Percentiles rank a stretch among this genome's conserved stretches.
Conservation (phyloP, 2,888 invertebrate genomes). For the Geotrupes spiniger region DNA sequence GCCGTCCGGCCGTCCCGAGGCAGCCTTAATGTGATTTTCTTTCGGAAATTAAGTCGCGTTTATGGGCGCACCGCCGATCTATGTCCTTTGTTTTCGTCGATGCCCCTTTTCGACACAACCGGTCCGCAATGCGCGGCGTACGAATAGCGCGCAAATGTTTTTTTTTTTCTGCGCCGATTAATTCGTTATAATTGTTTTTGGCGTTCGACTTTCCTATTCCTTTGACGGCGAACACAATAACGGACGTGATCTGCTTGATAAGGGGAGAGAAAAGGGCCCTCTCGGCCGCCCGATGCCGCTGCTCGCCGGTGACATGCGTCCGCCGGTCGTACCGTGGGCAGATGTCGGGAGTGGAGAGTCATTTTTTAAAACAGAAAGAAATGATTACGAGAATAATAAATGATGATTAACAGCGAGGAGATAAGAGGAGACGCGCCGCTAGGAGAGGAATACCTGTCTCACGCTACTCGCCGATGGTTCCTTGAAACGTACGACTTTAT, state of each 20-base stretch:
- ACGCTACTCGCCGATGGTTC: slow-evolving; percentile 35
- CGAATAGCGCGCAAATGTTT: too few relatives aligned
- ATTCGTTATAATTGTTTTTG: slow-evolving; percentile 5
- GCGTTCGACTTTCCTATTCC: not conserved
- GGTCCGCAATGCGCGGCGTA: too few relatives aligned
- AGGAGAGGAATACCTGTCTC: slow-evolving; percentile 42
- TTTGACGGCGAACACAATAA: slow-evolving; percentile 8
- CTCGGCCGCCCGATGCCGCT: not conserved
- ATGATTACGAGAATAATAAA: slow-evolving; percentile 44
- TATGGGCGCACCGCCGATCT: too few relatives aligned
- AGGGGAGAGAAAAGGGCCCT: slow-evolving; percentile 3
- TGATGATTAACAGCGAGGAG: slow-evolving; percentile 40
- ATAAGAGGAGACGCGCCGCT: slow-evolving; percentile 21
- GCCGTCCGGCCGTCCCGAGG: too few relatives aligned
- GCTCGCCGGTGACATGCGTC: slow-evolving; percentile 2
- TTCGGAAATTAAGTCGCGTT: too few relatives aligned
- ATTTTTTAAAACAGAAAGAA: slow-evolving; percentile 35
- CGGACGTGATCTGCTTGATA: slow-evolving; percentile 4
- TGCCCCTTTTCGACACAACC: too few relatives aligned
- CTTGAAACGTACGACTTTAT: not conserved
- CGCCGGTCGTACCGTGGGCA: slow-evolving; percentile 21
- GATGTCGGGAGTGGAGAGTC: slow-evolving; percentile 33
- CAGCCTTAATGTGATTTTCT: too few relatives aligned
- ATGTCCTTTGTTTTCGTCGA: too few relatives aligned
- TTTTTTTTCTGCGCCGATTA: not conserved